Evolutionary conservation across 2,888 invertebrate species (phyloP).

Genomic region (Chaitophorus viminalis): DNA sequence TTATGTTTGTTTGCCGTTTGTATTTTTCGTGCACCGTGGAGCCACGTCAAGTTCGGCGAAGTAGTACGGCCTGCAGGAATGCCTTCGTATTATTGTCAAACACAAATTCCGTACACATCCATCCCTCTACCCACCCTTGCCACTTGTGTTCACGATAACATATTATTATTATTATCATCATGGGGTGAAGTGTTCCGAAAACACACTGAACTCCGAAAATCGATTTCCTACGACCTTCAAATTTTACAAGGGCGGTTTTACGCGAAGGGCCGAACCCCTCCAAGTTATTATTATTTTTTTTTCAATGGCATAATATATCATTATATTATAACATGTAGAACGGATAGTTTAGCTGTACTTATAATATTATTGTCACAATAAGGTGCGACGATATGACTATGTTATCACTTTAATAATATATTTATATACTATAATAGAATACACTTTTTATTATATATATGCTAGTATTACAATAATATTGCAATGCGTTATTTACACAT

Average conservation of each 20-base stretch:
- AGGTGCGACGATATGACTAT: background rate
- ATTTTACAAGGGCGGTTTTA: constrained; percentile 5
- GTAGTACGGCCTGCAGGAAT: background rate
- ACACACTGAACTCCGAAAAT: constrained; percentile 60
- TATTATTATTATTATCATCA: background rate
- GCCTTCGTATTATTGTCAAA: constrained; percentile 30
- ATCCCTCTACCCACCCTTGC: no score
- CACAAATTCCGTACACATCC: no score
- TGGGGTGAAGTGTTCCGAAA: constrained; percentile 34
- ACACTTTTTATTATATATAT: no score
- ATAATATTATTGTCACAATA: no score
- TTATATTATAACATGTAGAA: no score
- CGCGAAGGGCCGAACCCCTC: constrained; percentile 6
- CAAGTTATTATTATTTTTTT: background rate
- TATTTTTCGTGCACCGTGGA: background rate
- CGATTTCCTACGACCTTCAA: constrained; percentile 52
- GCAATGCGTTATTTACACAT: no score
- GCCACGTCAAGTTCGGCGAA: no score
- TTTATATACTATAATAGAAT: no score
- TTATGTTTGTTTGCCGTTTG: background rate
- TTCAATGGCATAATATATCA: background rate
- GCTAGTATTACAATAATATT: no score
- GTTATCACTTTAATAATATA: no score
- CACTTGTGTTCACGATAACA: background rate
- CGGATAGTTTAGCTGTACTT: no score